phyloP scores from a whole-genome alignment of 1,140 invertebrate genomes.

The Drosophila bifasciata region DNA sequence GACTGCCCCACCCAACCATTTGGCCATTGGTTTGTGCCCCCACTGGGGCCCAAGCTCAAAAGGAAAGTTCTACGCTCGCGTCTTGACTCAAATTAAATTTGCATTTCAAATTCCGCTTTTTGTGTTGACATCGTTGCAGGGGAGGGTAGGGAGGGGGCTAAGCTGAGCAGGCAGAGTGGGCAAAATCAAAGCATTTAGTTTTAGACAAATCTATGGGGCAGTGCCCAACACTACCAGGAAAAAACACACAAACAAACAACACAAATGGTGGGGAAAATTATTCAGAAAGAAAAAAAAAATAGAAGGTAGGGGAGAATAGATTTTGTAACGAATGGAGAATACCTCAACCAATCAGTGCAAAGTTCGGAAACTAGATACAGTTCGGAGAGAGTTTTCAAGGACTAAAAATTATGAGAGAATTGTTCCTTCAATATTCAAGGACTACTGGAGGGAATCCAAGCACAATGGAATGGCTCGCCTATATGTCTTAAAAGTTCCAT shows the following conservation, averaged over 20 bases:
- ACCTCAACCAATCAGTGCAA: no score
- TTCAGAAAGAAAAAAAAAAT: background rate
- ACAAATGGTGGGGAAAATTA: slow-evolving; percentile 17
- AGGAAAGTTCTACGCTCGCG: slow-evolving; percentile 7
- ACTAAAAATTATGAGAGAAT: no score
- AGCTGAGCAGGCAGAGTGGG: slow-evolving; percentile 1
- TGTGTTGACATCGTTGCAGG: slow-evolving; percentile 45
- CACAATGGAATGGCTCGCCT: no score
- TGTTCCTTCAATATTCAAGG: no score
- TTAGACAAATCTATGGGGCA: slow-evolving; percentile 69
- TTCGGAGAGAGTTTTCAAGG: no score
- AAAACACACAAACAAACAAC: slow-evolving; percentile 23
- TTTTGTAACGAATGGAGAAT: no score
- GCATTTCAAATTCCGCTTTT: slow-evolving; percentile 78
- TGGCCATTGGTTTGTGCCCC: no score
- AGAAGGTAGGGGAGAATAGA: background rate
- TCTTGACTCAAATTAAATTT: slow-evolving; percentile 80
- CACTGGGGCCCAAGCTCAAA: no score
- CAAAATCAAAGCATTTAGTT: slow-evolving; percentile 78
- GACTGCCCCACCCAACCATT: background rate
- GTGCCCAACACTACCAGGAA: slow-evolving; percentile 18
- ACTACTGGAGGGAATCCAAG: no score
- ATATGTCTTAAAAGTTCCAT: no score
- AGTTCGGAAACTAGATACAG: no score
- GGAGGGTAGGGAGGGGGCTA: background rate